Evolutionary conservation across 2,113 vertebrate genomes (phyloP).

Genomic region (Psilopogon haemacephalus): DNA sequence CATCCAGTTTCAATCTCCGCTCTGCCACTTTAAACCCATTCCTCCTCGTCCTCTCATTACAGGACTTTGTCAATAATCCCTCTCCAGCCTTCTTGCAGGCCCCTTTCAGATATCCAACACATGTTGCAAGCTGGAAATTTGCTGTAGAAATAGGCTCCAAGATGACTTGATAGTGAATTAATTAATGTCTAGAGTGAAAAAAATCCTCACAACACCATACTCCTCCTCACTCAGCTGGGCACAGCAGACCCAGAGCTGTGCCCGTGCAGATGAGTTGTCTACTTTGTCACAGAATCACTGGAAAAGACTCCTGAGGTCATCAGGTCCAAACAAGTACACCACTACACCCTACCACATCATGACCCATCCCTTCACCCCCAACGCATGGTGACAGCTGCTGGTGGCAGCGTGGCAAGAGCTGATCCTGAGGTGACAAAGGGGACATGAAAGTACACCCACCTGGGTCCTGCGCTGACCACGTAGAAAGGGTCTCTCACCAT

Average conservation of each 20-base stretch:
- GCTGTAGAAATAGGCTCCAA: neutral
- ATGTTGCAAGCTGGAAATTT: neutral
- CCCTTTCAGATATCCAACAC: no score
- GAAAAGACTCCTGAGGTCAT: no score
- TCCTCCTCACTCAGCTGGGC: neutral
- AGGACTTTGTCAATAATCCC: no score
- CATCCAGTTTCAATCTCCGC: no score
- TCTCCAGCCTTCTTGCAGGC: no score
- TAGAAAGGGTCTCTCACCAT: constrained; percentile 65
- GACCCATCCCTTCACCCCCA: neutral
- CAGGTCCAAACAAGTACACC: no score
- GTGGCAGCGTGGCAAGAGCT: neutral
- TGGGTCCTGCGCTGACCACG: constrained; percentile 55
- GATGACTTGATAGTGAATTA: neutral
- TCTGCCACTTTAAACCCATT: no score
- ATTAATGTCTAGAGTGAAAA: neutral
- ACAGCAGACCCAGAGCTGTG: neutral
- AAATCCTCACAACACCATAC: neutral
- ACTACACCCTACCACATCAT: no score
- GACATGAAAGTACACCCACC: constrained; percentile 64
- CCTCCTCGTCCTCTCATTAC: no score
- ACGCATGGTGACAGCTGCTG: neutral
- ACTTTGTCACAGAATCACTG: no score
- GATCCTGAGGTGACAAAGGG: neutral
- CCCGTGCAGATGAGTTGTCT: neutral